Evolutionary conservation across 2,113 vertebrate genomes (phyloP).

Genomic region (Lepus timidus): DNA sequence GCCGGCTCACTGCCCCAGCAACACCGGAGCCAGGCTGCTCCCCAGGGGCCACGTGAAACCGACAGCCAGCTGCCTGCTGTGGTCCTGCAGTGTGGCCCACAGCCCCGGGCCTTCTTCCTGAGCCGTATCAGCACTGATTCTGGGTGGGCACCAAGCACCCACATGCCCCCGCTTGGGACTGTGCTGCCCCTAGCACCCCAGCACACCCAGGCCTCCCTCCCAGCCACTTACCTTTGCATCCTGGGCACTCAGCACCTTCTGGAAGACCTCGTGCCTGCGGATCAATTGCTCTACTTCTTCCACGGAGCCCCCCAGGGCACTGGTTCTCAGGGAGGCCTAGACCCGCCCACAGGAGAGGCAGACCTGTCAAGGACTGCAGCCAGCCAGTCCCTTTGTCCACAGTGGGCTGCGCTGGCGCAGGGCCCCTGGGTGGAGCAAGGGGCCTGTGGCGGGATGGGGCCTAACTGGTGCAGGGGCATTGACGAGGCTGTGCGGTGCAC

Average conservation of each 20-base stretch:
- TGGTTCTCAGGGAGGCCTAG: slow-evolving; percentile 91
- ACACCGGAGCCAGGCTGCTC: not conserved
- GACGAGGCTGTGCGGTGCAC: not conserved
- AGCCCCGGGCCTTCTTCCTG: not conserved
- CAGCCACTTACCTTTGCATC: slow-evolving; percentile 92
- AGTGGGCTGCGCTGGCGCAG: not conserved
- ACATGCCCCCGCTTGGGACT: rapidly evolving
- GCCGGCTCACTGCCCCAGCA: not conserved
- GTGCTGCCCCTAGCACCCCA: not conserved
- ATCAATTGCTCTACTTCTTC: slow-evolving; percentile 92
- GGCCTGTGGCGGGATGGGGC: not conserved
- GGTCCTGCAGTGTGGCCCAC: not conserved
- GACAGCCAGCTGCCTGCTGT: not conserved
- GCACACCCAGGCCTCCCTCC: not conserved
- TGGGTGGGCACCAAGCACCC: not conserved
- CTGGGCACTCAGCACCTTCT: slow-evolving; percentile 93
- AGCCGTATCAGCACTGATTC: not conserved
- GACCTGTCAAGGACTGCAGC: not conserved
- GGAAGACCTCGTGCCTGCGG: slow-evolving; percentile 92
- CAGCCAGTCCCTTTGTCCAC: not conserved
- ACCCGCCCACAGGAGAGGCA: not conserved
- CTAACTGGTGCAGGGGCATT: not conserved
- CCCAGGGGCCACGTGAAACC: not conserved
- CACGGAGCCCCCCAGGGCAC: slow-evolving; percentile 89
- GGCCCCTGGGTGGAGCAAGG: not conserved